Evolutionary conservation across 2,888 invertebrate species (phyloP), one percentile per base, ranked within the genome.

Genomic region (Tetranychus truncatus): DNA sequence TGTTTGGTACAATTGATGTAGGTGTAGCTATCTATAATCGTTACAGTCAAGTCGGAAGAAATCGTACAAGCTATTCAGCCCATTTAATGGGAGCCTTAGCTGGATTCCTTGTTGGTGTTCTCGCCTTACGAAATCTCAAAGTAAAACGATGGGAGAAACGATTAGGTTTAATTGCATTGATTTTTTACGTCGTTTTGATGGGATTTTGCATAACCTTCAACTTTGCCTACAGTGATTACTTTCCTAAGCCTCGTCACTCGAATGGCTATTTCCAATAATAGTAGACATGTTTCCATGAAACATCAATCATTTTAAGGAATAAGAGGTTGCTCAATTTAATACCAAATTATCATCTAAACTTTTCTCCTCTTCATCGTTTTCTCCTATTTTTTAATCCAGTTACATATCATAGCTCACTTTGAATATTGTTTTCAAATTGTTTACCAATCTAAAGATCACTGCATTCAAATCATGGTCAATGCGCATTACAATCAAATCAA

Each of bases 11-110:
- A 0, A 88, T 89, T 67, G 97, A 99, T 83, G 86, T 94, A 73
- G 91, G 92, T 34, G 89, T 92, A 15, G 95, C 96, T 0, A 87
- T 97, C 55, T 95, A 95, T 84, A 89, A 91, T 82, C 86, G 92
- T 20, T 93, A 95, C 82, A 85, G 88, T 77, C 84, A 87, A 21
- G 86, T 88, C 74, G 84, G 67, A 76, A 76, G 74, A 72, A 77
- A 74, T 74, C 46, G 77, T 34, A 78, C 78, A 75, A 95, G 95
- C 15, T 95, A 96, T 81, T 90, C 92, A 1, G 96, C 96, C 8
- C 97, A 97, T 84, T 84, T 95, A 72, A 69, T 69, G 44, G 95
- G 97, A 1, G 92, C 92, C 69, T 79, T 94, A 1, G 92, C 93
- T 75, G 96, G 96, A 80, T 83, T 87, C 77, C 84, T 92, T 21